phyloP scores from a whole-genome alignment of 2,113 vertebrate genomes.

The Cacatua alba region DNA sequence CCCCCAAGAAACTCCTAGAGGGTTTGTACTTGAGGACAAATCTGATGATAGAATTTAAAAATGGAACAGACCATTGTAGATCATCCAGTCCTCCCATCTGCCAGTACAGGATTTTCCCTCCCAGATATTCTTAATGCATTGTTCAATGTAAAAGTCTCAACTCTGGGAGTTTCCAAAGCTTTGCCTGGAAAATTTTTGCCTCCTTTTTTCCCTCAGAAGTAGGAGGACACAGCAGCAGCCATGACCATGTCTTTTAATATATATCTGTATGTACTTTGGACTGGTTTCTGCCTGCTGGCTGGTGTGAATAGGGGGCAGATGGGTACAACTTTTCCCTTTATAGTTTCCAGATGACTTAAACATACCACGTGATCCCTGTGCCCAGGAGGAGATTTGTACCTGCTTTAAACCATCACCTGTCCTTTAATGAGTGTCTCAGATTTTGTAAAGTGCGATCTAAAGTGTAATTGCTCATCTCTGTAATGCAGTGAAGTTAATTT shows the following conservation, averaged over 20 bases:
- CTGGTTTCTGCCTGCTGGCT: conserved; percentile 53
- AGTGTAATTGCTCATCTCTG: conserved; percentile 10
- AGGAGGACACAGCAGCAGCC: conserved; percentile 50
- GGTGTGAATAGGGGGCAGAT: conserved; percentile 57
- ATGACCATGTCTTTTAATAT: conserved; percentile 54
- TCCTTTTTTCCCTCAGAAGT: conserved; percentile 50
- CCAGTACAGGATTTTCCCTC: conserved; percentile 55
- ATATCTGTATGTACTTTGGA: conserved; percentile 37
- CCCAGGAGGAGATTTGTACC: conserved; percentile 33
- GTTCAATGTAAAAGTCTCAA: conserved; percentile 60
- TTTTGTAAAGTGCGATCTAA: conserved; percentile 18
- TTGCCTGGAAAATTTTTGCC: conserved; percentile 50
- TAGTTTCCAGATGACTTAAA: conserved; percentile 45
- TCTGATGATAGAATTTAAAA: conserved; percentile 61
- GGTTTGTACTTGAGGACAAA: conserved; percentile 66
- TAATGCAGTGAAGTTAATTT: conserved; percentile 50
- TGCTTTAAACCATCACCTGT: conserved; percentile 30
- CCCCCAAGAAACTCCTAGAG: conserved; percentile 64
- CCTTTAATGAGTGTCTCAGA: not conserved
- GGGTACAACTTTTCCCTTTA: conserved; percentile 39
- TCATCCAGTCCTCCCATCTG: conserved; percentile 47
- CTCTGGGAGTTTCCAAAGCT: conserved; percentile 52
- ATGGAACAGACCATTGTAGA: conserved; percentile 63
- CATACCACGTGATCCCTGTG: conserved; percentile 5
- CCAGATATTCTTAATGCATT: conserved; percentile 62